Base-by-base conservation (phyloP, 64 coral and sea anemone species). In the Montipora efflorescens region DNA sequence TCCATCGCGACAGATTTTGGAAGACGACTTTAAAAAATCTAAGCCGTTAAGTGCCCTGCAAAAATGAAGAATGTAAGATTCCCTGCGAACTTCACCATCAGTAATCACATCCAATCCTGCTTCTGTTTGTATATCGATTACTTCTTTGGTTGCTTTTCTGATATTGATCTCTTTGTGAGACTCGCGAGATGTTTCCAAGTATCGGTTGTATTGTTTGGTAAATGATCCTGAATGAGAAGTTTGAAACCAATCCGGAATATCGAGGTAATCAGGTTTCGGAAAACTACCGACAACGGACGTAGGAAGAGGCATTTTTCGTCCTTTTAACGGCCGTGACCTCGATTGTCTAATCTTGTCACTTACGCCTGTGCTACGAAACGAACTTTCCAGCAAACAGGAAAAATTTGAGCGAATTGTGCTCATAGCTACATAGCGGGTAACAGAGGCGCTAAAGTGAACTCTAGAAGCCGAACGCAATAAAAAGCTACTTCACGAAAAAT, bases 21-120 rank as follows among this genome's bases (percentile, higher is more conserved):
- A 64, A 15, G 71, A 95, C 59, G 95, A 69, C 78, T 93, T 95
- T 5, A 80, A 44, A 48, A 98, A 98, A 68, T 98, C 91, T 77
- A 98, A 89, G 20, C 96, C 96, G 22, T 93, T 78, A 15, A 98
- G 80, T 13, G 46, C 79, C 43, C 94, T 91, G 14, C 91, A 98
- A 62, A 95, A 95, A 47, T 98, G 90, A 47, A 90, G 78, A 51
- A 95, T 88, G 44, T 98, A 98, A 28, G 90, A 95, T 71, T 98
- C 96, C 58, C 96, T 55, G 18, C 81, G 76, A 25, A 98, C 12
- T 49, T 98, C 96, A 7, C 96, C 94, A 71, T 98, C 96, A 15
- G 94, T 98, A 16, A 95, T 69, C 4, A 98, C 82, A 91, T 98
- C 96, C 48, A 98, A 52, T 18, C 94, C 91, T 69, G 83, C 66